phyloP scores from a whole-genome alignment of 2,113 vertebrate genomes.

The Capra hircus region DNA sequence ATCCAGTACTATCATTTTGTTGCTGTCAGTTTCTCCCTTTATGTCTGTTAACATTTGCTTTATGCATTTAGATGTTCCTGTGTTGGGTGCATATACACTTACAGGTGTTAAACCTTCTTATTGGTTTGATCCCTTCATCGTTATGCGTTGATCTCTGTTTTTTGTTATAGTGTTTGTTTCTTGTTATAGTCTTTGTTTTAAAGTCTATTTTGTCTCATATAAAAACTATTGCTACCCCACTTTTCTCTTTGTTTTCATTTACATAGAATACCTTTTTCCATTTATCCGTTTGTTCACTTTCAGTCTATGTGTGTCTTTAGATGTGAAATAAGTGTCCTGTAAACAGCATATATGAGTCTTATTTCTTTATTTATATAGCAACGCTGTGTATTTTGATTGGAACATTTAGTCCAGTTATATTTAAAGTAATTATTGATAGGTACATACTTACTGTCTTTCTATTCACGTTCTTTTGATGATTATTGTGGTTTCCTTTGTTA shows the following conservation, averaged over 20 bases:
- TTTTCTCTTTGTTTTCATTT: background rate
- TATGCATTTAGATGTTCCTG: background rate
- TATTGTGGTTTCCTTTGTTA: background rate
- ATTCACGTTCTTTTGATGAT: background rate
- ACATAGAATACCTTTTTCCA: background rate
- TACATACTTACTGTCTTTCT: background rate
- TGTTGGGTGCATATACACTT: background rate
- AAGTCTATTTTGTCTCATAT: background rate
- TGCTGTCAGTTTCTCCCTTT: background rate
- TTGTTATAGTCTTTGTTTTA: background rate
- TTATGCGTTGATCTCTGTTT: background rate
- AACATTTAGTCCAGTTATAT: background rate
- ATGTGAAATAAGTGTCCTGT: background rate
- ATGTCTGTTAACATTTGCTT: background rate
- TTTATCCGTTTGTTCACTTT: background rate
- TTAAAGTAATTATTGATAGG: background rate
- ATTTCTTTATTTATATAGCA: background rate
- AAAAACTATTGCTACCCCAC: background rate
- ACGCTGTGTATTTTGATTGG: background rate
- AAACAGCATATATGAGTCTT: background rate
- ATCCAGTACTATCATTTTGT: accelerated
- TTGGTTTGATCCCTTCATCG: background rate
- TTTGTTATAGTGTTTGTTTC: background rate
- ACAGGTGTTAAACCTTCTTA: background rate
- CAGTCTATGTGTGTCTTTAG: background rate